These are phyloP conservation scores for Enteromius fasciolatus DNA, from an alignment of 2,797 vertebrate species.

Conservation along the genomic window DNA sequence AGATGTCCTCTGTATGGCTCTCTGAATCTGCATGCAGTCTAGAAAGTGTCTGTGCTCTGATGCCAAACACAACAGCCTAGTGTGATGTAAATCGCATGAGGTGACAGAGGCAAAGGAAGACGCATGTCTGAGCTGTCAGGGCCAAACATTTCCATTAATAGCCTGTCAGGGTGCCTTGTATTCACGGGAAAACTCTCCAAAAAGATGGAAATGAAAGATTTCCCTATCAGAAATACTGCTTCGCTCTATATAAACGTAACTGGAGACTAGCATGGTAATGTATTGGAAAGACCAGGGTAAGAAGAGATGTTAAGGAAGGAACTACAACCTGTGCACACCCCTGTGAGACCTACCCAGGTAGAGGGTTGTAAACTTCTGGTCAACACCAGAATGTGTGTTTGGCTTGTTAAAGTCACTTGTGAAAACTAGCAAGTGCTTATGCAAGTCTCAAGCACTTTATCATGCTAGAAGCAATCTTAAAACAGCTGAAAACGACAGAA, in stretches of 20 bases:
- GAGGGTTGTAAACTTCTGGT: constrained; percentile 27
- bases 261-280: background rate
- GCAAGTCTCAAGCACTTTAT: constrained; percentile 18
- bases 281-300: constrained; percentile 9
- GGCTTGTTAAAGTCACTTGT: constrained; percentile 51
- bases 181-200: constrained; percentile 20
- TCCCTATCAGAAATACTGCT: constrained; percentile 38
- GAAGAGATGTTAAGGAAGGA: constrained; percentile 40
- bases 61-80: constrained; percentile 56
- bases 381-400: constrained; percentile 30
- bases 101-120: constrained; percentile 55
- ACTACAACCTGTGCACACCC: constrained; percentile 18
- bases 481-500: background rate
- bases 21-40: constrained; percentile 41
- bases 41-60: constrained; percentile 38
- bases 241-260: constrained; percentile 39
- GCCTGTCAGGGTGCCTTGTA: constrained; percentile 38
- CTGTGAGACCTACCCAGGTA: constrained; percentile 19
- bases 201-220: constrained; percentile 55
- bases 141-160: constrained; percentile 49
- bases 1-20: constrained; percentile 43
- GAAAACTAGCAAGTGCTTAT: constrained; percentile 38
- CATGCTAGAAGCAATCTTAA: constrained; percentile 4
- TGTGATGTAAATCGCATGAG: constrained; percentile 50
- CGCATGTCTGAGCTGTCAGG: constrained; percentile 27